Base-by-base conservation (phyloP, 2,888 invertebrate species). In the Pachliopta kotzebuea region DNA sequence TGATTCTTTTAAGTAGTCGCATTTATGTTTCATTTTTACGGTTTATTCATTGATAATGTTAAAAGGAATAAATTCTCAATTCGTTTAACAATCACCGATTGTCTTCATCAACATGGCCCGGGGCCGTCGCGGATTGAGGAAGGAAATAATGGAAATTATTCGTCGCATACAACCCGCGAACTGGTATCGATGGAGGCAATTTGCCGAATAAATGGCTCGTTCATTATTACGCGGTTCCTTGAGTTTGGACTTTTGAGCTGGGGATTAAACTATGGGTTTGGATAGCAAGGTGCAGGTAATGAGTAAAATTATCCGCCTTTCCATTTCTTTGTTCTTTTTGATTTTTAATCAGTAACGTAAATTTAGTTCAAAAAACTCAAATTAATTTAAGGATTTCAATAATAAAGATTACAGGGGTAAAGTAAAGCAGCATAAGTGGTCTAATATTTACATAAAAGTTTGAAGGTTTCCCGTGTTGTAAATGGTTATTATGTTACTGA, bases 151-250 rank as follows among this genome's bases (percentile, higher is more conserved):
- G 78, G 79, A 80, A 86, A 84, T 84, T 80, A 84, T 80, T 76
- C 78, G 79, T 74, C 72, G 77, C 79, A 72, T 74, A 76, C 78
- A 76, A 77, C 75, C 74, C 77, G 81, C 78, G 75, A 79, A 74
- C 79, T 76, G 75, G 78, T 83, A 84, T 83, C 81, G 84, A 84
- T 81, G 79, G 77, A 79, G 79, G 80, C 84, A 86, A 84, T 86
- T 85, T 83, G 78, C 75, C 75, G 80, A 84, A 83, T 83, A 84
- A 85, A 83, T 80, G 81, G 75, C 71, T 68, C 71, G 72, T 70
- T 75, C 74, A 76, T 75, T 70, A 76, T 77, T 70, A 60, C 55
- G 56, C 56, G 56, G 62, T 64, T 65, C 66, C 67, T 69, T 50
- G 14, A 56, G 21, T 56, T 42, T 60, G 49, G 24, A 21, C 23